Base-by-base conservation (phyloP, 2,888 invertebrate genomes). In the Mesoligia furuncula region DNA sequence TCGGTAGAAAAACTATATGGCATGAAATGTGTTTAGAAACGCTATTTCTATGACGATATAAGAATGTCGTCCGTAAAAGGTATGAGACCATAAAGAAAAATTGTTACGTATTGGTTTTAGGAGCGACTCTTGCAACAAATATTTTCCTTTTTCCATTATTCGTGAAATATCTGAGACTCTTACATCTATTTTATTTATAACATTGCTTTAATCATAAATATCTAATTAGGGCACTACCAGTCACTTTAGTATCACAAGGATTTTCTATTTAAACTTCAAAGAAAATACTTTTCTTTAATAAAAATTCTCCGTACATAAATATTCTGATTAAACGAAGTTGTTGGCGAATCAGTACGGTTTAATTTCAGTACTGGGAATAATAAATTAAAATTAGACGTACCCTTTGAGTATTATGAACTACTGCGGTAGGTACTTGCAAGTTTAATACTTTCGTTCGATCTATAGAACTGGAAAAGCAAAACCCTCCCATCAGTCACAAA, bases 41-140 rank as follows among this genome's bases (percentile, higher is more conserved):
- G 31, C 59, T 24, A 75, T 83, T 80, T 85, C 80, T 74, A 78
- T 70, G 51, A 66, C 76, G 66, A 65, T 77, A 64, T 70, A 80
- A 83, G 83, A 85, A 83, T 85, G 77, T 61, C 75, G 61, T 73
- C 59, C 72, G 51, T 67, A 78, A 83, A 83, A 77, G 82, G 80
- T 68, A 79, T 65, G 75, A 66, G 61, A 68, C 74, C 76, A 80
- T 81, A 81, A 83, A 83, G 73, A 75, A 54, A 80, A 83, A 83
- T 75, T 77, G 83, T 83, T 66, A 73, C 61, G 68, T 83, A 80
- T 75, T 73, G 65, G 71, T 36, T 75, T 78, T 78, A 64, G 62
- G 36, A 68, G 73, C 48, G 57, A 65, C 42, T 70, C 27, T 73
- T 42, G 15, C 48, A 57, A 73, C 51, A 68, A 70, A 65, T 77